These are phyloP conservation scores for Rattus rattus DNA, from an alignment of 2,113 vertebrate species.

Conservation along the genomic window DNA sequence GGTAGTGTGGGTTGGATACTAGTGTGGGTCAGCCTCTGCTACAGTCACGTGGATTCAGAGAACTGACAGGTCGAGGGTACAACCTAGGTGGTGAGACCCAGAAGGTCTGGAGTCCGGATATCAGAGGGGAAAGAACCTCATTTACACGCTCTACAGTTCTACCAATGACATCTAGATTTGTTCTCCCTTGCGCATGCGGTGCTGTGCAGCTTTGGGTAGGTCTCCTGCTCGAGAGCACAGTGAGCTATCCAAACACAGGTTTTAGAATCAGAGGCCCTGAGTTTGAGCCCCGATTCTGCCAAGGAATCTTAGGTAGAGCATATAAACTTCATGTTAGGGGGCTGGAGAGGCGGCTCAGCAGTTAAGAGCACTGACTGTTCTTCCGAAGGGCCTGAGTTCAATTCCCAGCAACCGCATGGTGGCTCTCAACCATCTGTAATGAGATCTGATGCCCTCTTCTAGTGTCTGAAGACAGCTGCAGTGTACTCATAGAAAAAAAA, in stretches of 20 bases:
- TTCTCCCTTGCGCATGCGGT: not conserved
- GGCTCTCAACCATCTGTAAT: too few species aligned
- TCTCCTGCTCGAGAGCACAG: not conserved
- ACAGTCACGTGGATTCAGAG: not conserved
- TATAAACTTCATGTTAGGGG: not conserved
- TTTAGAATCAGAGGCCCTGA: conserved; percentile 23
- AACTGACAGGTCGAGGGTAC: not conserved
- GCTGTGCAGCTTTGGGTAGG: not conserved
- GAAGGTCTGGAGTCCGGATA: not conserved
- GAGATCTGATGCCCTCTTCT: too few species aligned
- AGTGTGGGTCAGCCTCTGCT: not conserved
- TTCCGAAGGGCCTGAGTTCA: too few species aligned
- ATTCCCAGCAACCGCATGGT: too few species aligned
- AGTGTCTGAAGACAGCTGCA: too few species aligned
- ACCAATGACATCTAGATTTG: not conserved
- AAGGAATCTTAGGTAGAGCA: not conserved
- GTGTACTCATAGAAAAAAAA: too few species aligned
- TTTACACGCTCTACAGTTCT: not conserved
- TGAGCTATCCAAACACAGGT: not conserved
- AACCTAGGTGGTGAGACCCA: not conserved
- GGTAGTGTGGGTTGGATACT: not conserved
- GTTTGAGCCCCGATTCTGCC: conserved; percentile 13
- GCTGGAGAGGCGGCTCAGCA: too few species aligned
- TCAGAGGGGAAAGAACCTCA: not conserved
- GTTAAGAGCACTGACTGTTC: too few species aligned